Conservation (phyloP, 2,888 invertebrate species). For the Tetropium fuscum region DNA sequence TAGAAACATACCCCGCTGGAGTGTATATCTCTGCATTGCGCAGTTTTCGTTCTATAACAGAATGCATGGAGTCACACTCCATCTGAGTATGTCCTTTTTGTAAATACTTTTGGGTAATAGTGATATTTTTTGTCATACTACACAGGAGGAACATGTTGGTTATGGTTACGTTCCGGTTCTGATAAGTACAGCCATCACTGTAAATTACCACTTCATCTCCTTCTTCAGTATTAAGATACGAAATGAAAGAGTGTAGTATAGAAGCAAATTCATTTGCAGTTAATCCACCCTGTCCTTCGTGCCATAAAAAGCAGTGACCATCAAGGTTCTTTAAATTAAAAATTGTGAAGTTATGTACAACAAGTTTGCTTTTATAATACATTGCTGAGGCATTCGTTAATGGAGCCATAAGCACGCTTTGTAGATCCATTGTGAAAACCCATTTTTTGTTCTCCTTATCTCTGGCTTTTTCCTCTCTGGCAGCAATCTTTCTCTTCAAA, state of each 20-base stretch:
- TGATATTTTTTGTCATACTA: slow-evolving; percentile 33
- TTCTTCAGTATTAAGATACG: background rate
- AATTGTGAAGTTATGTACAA: slow-evolving; percentile 34
- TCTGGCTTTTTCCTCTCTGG: slow-evolving; percentile 32
- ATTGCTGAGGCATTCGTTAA: slow-evolving; percentile 30
- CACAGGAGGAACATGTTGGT: slow-evolving; percentile 50
- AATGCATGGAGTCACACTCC: slow-evolving; percentile 50
- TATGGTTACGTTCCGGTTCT: slow-evolving; percentile 34
- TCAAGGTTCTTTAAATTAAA: slow-evolving; percentile 31
- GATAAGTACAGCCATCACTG: background rate
- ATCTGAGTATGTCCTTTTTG: slow-evolving; percentile 55
- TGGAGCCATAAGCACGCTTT: slow-evolving; percentile 32
- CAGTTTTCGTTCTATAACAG: slow-evolving; percentile 42
- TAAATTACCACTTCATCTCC: background rate
- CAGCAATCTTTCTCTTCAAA: slow-evolving; percentile 23
- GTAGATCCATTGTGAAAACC: slow-evolving; percentile 34
- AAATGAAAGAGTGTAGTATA: background rate
- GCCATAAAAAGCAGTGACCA: slow-evolving; percentile 36
- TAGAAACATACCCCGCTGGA: slow-evolving; percentile 24
- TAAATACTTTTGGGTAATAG: slow-evolving; percentile 52
- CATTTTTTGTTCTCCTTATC: slow-evolving; percentile 7
- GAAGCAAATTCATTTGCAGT: slow-evolving; percentile 29
- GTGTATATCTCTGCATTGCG: slow-evolving; percentile 35
- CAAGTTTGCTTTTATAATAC: slow-evolving; percentile 37
- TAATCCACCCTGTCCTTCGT: slow-evolving; percentile 33